Conservation (phyloP, 1,140 invertebrate species). For the Tetragonula clypearis region DNA sequence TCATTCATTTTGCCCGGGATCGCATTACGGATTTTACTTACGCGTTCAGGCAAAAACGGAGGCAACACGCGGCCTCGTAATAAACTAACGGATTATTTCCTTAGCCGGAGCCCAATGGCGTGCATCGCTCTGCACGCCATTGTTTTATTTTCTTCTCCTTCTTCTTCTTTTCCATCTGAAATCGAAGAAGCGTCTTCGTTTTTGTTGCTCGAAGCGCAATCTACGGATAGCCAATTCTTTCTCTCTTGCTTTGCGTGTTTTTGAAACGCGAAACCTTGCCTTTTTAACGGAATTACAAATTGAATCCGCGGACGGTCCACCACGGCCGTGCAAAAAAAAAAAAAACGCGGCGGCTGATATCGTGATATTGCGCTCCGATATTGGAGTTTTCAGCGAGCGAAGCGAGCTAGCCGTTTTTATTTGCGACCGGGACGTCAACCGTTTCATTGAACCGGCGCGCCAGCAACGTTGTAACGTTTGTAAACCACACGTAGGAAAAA, state of each 20-base stretch:
- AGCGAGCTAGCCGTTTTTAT: not conserved
- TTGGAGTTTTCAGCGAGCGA: not conserved
- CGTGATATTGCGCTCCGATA: not conserved
- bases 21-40: conserved; percentile 51
- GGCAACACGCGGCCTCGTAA: conserved; percentile 43
- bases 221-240: not conserved
- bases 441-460: too few relatives aligned
- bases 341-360: not conserved
- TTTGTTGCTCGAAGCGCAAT: not conserved
- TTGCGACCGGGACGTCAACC: not conserved
- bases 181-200: conserved; percentile 1
- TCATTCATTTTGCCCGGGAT: conserved; percentile 45
- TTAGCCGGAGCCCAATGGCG: conserved; percentile 23
- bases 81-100: conserved; percentile 62
- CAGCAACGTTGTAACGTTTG: too few relatives aligned
- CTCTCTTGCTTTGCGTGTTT: not conserved
- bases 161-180: not conserved
- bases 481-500: too few relatives aligned
- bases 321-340: not conserved
- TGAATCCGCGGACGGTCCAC: not conserved
- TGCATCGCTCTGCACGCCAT: not conserved
- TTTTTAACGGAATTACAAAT: not conserved
- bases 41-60: conserved; percentile 41
- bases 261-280: not conserved
- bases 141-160: too few relatives aligned